Evolutionary conservation across 2,888 invertebrate genomes (phyloP).

Genomic region (Sesamia inferens): DNA sequence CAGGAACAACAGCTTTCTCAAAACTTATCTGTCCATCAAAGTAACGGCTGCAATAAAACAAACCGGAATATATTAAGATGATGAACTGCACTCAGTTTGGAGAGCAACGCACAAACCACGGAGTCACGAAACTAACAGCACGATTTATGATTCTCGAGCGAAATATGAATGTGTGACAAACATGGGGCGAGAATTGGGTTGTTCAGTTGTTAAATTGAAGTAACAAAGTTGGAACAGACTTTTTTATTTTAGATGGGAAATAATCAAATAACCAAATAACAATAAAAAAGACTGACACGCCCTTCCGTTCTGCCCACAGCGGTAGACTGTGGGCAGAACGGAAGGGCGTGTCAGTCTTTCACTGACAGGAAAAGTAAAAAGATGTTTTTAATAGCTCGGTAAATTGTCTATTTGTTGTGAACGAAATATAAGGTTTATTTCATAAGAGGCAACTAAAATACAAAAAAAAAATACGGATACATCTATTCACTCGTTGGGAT

Average conservation of each 20-base stretch:
- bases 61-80: slow-evolving; percentile 73
- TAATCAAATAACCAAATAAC: too few relatives aligned
- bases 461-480: not conserved
- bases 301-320: too few relatives aligned
- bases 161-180: slow-evolving; percentile 53
- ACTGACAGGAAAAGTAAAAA: slow-evolving; percentile 46
- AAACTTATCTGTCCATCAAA: slow-evolving; percentile 70
- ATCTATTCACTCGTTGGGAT: too few relatives aligned
- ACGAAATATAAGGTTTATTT: slow-evolving; percentile 24
- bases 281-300: too few relatives aligned
- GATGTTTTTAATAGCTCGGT: slow-evolving; percentile 58
- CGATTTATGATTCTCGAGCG: slow-evolving; percentile 55
- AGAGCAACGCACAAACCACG: slow-evolving; percentile 66
- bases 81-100: slow-evolving; percentile 67
- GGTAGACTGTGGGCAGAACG: too few relatives aligned
- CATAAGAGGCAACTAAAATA: slow-evolving; percentile 6
- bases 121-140: slow-evolving; percentile 75
- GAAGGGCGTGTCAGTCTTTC: too few relatives aligned
- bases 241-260: not conserved
- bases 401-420: slow-evolving; percentile 54
- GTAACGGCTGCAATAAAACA: slow-evolving; percentile 71
- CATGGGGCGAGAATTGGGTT: slow-evolving; percentile 32
- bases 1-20: slow-evolving; percentile 61
- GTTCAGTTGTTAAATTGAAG: slow-evolving; percentile 16
- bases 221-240: slow-evolving; percentile 19